Conservation (phyloP, 2,888 invertebrate genomes). For the Drosophila pseudotakahashii region DNA sequence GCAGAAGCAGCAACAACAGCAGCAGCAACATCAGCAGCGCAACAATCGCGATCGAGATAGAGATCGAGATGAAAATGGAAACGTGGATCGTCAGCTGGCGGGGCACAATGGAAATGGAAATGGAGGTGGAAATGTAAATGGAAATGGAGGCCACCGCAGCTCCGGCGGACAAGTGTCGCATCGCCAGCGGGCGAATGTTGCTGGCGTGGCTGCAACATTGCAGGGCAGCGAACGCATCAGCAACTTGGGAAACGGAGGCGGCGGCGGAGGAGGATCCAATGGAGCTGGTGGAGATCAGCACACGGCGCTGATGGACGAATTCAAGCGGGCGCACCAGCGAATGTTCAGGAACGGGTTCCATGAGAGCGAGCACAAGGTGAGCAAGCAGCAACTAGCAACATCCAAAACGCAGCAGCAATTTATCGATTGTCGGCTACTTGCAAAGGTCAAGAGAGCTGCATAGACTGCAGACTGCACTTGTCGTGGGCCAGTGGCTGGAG, state of each 20-base stretch:
- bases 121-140: constrained; percentile 30
- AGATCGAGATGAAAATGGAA: constrained; percentile 48
- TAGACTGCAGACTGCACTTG: constrained; percentile 47
- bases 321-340: constrained; percentile 93
- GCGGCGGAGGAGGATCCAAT: constrained; percentile 81
- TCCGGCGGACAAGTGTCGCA: constrained; percentile 66
- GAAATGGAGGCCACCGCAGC: constrained; percentile 42
- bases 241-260: constrained; percentile 37
- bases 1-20: constrained; percentile 59
- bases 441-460: constrained; percentile 66
- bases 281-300: constrained; percentile 86
- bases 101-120: constrained; percentile 44
- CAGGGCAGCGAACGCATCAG: constrained; percentile 85
- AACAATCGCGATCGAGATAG: constrained; percentile 36
- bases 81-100: constrained; percentile 19
- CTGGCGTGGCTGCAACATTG: constrained; percentile 43
- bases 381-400: constrained; percentile 43
- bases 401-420: constrained; percentile 16
- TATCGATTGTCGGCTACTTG: constrained; percentile 41
- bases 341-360: constrained; percentile 89
- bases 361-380: constrained; percentile 82
- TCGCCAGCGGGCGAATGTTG: constrained; percentile 49
- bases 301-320: constrained; percentile 93
- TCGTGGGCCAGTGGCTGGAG: constrained; percentile 25
- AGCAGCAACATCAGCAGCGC: constrained; percentile 54